phyloP scores from a whole-genome alignment of 2,113 vertebrate species.

The Sinocyclocheilus rhinocerous region DNA sequence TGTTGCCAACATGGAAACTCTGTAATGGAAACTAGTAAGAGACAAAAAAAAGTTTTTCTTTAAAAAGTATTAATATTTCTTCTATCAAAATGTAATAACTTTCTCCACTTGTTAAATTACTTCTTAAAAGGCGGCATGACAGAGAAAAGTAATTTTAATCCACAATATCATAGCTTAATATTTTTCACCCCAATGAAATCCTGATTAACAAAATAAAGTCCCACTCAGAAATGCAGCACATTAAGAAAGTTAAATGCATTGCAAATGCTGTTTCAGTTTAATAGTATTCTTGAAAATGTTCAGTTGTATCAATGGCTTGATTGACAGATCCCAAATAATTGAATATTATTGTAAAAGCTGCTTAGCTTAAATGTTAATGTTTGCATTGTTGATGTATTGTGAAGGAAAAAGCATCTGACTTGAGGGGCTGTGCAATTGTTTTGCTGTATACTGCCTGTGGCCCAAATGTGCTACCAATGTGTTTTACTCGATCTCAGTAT shows the following conservation, averaged over 20 bases:
- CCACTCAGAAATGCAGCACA: background rate
- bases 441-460: slow-evolving; percentile 61
- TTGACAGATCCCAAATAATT: too few species aligned
- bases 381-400: background rate
- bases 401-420: background rate
- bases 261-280: background rate
- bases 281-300: background rate
- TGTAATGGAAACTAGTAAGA: background rate
- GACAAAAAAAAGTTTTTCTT: background rate
- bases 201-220: background rate
- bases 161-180: background rate
- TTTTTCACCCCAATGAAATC: background rate
- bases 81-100: background rate
- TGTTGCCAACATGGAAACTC: background rate
- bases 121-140: background rate
- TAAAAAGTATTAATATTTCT: background rate
- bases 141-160: background rate
- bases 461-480: slow-evolving; percentile 75
- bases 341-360: background rate
- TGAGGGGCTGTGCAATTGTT: slow-evolving; percentile 8
- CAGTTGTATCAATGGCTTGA: too few species aligned
- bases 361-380: background rate
- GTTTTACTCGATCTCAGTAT: slow-evolving; percentile 77
- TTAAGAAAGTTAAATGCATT: background rate
- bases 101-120: background rate